Base-by-base conservation (phyloP, 2,888 invertebrate species). In the Drosophila fungiperda region DNA sequence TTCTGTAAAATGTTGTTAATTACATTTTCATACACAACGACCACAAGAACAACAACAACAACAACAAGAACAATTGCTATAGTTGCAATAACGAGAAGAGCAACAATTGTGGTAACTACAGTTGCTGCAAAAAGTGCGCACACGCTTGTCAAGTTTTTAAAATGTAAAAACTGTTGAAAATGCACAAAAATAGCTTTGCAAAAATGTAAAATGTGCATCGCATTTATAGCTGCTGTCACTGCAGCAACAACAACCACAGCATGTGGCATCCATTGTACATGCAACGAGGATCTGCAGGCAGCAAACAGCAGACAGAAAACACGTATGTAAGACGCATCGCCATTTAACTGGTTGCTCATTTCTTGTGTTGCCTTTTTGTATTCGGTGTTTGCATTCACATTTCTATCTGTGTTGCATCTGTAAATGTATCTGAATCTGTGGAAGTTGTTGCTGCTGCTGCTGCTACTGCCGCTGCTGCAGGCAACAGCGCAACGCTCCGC, bases 1-100 rank as follows among this genome's bases (percentile, higher is more conserved):
- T 70, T 69, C 73, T 68, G 78, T 53, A 76, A 89, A 87, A 89
- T 89, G 87, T 84, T 85, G 85, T 85, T 85, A 89, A 85, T 85
- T 85, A 85, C 85, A 67, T 82, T 89, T 87, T 89, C 77, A 89
- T 89, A 79, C 76, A 85, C 76, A 88, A 62, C 70, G 78, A 63
- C 61, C 53, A 40, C 55, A 68, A 26, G 59, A 68, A 54, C 48
- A 58, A 42, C 26, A 33, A 26, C 40, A 50, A 20, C 65, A 72
- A 68, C 52, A 68, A 55, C 67, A 64, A 52, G n/a, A 54, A 48
- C 58, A 73, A 55, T 45, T 55, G 64, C 36, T 49, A 54, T 40
- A 59, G 53, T 53, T 55, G 38, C 54, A 59, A 33, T 49, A 81
- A 66, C 53, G 68, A 52, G 15, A 40, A 65, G 40, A 49, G 26